Base-by-base conservation (phyloP, 2,888 invertebrate genomes). In the Cosmorhoe ocellata region DNA sequence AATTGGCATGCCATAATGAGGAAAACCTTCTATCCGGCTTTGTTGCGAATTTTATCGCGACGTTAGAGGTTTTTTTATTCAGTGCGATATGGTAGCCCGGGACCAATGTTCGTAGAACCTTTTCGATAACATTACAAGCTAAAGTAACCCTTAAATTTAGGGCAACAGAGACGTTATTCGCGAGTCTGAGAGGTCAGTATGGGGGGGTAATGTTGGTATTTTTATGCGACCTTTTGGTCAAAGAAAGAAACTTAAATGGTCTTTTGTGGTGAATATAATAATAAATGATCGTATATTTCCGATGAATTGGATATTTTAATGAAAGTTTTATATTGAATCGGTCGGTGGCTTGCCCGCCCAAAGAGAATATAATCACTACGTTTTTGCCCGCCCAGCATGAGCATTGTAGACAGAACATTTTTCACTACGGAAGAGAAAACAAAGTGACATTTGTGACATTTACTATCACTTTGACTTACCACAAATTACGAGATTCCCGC, bases 1-100 rank as follows among this genome's bases (percentile, higher is more conserved):
- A 63, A 69, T 67, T 66, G 53, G 50, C 51, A 57, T 44, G 61
- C 58, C 56, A 64, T 64, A 54, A 56, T 48, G 51, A 45, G 55
- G 46, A 66, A 68, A 66, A 66, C 59, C 61, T 66, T 64, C 64
- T 68, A 69, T 69, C 66, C 57, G 69, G 67, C 73, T 79, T 79
- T 80, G 78, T 80, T 74, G 75, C 60, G 70, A 68, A 70, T 80
- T 76, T 80, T 81, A 81, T 79, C 73, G 77, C 63, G 61, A 67
- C 71, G 71, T 73, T 76, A 68, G 69, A 71, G 78, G 70, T 75
- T 74, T 79, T 47, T 75, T 76, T 79, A 78, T 79, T 77, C 71
- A 75, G 72, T 74, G 62, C 65, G 68, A 76, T 59, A 58, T 59
- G 58, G 61, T 56, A 40, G 43, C 55, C 53, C 38, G 32, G 26